phyloP scores from a whole-genome alignment of 2,888 invertebrate genomes.

The Lottia scabra region DNA sequence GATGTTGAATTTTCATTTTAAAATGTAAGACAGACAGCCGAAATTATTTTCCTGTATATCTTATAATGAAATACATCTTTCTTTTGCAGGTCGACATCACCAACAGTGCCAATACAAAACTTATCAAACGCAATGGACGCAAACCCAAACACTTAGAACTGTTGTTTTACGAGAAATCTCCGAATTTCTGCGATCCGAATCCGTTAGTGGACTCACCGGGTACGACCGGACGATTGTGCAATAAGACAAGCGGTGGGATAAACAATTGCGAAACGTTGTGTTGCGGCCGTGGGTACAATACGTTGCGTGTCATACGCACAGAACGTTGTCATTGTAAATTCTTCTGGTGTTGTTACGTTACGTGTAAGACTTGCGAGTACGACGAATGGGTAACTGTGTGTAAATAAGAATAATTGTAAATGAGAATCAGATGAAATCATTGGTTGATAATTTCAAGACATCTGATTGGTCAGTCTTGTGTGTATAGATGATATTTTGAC shows the following conservation, averaged over 20 bases:
- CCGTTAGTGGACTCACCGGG: slow-evolving; percentile 60
- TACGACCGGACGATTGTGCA: slow-evolving; percentile 64
- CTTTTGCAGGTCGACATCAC: slow-evolving; percentile 47
- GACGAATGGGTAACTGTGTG: slow-evolving; percentile 85
- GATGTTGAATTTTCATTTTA: background rate
- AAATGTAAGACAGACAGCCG: background rate
- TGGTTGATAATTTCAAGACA: too few relatives aligned
- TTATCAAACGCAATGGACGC: slow-evolving; percentile 42
- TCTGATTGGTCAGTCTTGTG: too few relatives aligned
- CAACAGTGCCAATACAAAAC: slow-evolving; percentile 46
- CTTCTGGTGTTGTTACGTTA: slow-evolving; percentile 68
- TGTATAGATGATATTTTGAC: too few relatives aligned
- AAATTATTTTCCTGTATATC: background rate
- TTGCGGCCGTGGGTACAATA: slow-evolving; percentile 64
- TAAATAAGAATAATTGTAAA: slow-evolving; percentile 74
- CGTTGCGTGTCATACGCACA: slow-evolving; percentile 72
- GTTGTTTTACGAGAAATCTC: slow-evolving; percentile 93
- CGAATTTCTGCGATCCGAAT: slow-evolving; percentile 85
- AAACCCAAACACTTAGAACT: slow-evolving; percentile 70
- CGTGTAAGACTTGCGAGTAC: slow-evolving; percentile 72
- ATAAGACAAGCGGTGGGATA: slow-evolving; percentile 54
- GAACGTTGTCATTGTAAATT: slow-evolving; percentile 68
- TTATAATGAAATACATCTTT: background rate
- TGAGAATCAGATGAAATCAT: too few relatives aligned
- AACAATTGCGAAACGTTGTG: slow-evolving; percentile 63